Conservation (phyloP, 1,140 invertebrate genomes). For the Drosophila littoralis region DNA sequence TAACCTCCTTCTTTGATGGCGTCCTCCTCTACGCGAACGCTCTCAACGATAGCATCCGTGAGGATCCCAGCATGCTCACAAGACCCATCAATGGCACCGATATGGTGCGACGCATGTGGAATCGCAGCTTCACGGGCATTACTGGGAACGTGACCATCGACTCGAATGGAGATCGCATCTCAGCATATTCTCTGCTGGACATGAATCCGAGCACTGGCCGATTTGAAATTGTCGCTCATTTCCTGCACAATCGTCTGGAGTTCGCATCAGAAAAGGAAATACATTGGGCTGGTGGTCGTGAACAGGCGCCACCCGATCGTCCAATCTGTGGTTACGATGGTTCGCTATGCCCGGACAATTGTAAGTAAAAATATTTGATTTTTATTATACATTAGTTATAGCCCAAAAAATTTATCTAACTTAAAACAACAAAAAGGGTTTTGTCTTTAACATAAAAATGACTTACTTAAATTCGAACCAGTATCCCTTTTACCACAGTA, state of each 20-base stretch:
- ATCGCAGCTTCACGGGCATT: slow-evolving; percentile 92
- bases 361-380: slow-evolving; percentile 84
- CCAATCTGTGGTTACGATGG: slow-evolving; percentile 97
- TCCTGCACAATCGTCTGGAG: slow-evolving; percentile 85
- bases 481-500: no score
- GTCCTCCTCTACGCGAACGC: slow-evolving; percentile 96
- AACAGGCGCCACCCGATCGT: slow-evolving; percentile 91
- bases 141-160: slow-evolving; percentile 96
- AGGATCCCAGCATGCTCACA: slow-evolving; percentile 87
- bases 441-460: no score
- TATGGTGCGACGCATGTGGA: slow-evolving; percentile 95
- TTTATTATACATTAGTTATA: no score
- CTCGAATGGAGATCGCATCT: slow-evolving; percentile 94
- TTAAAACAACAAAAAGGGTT: no score
- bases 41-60: slow-evolving; percentile 92
- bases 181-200: slow-evolving; percentile 95
- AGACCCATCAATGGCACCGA: slow-evolving; percentile 86
- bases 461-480: no score
- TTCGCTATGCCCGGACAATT: slow-evolving; percentile 92
- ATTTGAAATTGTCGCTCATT: slow-evolving; percentile 88
- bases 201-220: slow-evolving; percentile 92
- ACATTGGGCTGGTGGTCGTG: slow-evolving; percentile 93
- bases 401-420: no score
- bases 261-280: slow-evolving; percentile 90
- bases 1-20: slow-evolving; percentile 97